A percentile compares a stretch with the other conserved stretches of the same genome.
Conservation (phyloP, 1,140 invertebrate genomes). For the Drosophila paulistorum region DNA sequence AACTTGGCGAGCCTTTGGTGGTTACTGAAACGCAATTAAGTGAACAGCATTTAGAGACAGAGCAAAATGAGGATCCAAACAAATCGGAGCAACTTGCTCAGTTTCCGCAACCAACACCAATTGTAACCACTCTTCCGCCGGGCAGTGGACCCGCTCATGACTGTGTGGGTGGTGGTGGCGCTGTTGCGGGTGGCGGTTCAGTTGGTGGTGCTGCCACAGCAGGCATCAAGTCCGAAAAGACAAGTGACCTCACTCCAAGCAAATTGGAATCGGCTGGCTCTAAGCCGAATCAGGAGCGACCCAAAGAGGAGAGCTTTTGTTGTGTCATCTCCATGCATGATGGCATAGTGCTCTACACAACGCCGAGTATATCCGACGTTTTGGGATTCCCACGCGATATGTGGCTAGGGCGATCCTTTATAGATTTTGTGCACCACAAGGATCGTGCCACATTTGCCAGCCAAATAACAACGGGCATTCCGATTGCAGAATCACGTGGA, state of each 20-base stretch:
- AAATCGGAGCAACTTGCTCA: slow-evolving; percentile 43
- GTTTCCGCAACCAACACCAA: slow-evolving; percentile 39
- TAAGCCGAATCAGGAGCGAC: slow-evolving; percentile 31
- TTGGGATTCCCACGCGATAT: slow-evolving; percentile 92
- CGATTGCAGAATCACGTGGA: slow-evolving; percentile 83
- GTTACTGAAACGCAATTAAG: slow-evolving; percentile 22
- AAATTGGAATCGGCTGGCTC: slow-evolving; percentile 53
- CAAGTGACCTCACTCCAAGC: slow-evolving; percentile 50
- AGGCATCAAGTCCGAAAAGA: slow-evolving; percentile 54
- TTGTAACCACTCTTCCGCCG: slow-evolving; percentile 21
- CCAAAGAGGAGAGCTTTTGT: slow-evolving; percentile 88
- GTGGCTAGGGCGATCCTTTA: slow-evolving; percentile 93
- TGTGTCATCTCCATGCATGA: slow-evolving; percentile 92
- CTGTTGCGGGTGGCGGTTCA: background rate
- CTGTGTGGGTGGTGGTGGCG: slow-evolving; percentile 14
- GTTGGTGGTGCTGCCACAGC: background rate
- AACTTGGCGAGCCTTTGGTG: slow-evolving; percentile 3
- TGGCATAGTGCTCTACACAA: slow-evolving; percentile 91
- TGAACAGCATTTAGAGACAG: slow-evolving; percentile 40
- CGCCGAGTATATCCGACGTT: slow-evolving; percentile 87
- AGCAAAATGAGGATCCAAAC: slow-evolving; percentile 33
- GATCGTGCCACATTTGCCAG: slow-evolving; percentile 87
- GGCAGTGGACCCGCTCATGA: background rate
- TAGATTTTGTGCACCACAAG: slow-evolving; percentile 92
- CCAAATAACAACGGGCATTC: slow-evolving; percentile 85